Conservation (phyloP, 2,113 vertebrate species). For the Miniopterus natalensis region DNA sequence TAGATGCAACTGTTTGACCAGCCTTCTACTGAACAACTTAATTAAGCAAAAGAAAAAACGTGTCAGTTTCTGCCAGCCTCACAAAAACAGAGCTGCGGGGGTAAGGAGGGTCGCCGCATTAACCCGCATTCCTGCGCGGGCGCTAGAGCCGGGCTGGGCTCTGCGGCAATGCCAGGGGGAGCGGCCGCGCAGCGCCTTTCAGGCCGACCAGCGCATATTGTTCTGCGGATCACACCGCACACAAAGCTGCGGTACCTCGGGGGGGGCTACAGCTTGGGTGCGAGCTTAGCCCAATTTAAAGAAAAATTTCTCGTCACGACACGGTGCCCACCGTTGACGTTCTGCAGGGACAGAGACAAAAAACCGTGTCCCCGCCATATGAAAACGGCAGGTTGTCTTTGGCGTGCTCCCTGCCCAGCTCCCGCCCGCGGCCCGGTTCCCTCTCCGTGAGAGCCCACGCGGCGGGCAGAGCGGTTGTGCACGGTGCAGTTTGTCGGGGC, state of each 20-base stretch:
- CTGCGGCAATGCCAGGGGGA: conserved; percentile 80
- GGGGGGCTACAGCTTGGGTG: background rate
- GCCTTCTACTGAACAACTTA: conserved; percentile 93
- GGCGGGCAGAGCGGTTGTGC: conserved; percentile 70
- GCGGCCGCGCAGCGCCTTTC: conserved; percentile 74
- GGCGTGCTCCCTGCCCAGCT: fast-evolving
- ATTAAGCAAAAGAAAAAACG: conserved; percentile 94
- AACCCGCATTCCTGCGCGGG: conserved; percentile 88
- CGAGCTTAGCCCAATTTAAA: background rate
- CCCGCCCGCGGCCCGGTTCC: background rate
- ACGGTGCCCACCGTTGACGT: background rate
- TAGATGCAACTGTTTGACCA: conserved; percentile 93
- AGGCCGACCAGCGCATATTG: conserved; percentile 77
- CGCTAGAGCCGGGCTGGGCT: conserved; percentile 79
- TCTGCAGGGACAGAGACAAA: background rate
- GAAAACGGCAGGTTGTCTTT: conserved; percentile 70
- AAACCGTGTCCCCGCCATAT: conserved; percentile 44
- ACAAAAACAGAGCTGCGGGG: conserved; percentile 89
- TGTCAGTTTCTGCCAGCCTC: conserved; percentile 92
- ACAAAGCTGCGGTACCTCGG: conserved; percentile 49
- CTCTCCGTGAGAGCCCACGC: conserved; percentile 16
- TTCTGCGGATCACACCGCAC: conserved; percentile 59
- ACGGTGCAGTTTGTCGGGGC: conserved; percentile 56
- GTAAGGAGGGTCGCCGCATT: conserved; percentile 86
- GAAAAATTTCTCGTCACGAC: conserved; percentile 37